Conservation (phyloP, 2,797 vertebrate species). For the Loriculus beryllinus region DNA sequence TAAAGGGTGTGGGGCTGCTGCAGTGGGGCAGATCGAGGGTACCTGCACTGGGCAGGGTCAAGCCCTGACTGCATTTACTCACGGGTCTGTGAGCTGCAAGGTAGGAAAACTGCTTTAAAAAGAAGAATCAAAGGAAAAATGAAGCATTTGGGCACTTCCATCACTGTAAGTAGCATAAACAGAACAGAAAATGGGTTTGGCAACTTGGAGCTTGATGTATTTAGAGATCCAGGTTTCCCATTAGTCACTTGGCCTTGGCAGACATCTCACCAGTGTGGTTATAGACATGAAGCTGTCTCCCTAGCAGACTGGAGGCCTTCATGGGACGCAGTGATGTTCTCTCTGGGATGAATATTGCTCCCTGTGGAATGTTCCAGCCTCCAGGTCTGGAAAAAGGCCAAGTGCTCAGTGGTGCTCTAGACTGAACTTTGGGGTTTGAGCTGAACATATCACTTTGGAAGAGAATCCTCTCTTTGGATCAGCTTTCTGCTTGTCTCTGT, state of each 20-base stretch:
- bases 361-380: background rate
- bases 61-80: background rate
- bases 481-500: background rate
- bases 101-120: background rate
- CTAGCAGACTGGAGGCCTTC: background rate
- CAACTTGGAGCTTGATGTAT: background rate
- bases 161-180: background rate
- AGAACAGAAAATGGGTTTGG: background rate
- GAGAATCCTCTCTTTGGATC: background rate
- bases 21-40: background rate
- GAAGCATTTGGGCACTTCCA: background rate
- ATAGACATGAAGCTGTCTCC: background rate
- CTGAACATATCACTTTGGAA: background rate
- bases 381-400: accelerated
- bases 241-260: background rate
- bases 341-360: accelerated
- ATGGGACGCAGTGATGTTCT: background rate
- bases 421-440: background rate
- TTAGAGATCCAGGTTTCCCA: background rate
- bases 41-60: background rate
- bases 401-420: background rate
- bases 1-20: background rate
- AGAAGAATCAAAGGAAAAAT: background rate
- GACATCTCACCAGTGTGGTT: accelerated
- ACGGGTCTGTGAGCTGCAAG: background rate